Evolutionary conservation across 2,113 vertebrate species (phyloP).

Genomic region (Pelobates fuscus): DNA sequence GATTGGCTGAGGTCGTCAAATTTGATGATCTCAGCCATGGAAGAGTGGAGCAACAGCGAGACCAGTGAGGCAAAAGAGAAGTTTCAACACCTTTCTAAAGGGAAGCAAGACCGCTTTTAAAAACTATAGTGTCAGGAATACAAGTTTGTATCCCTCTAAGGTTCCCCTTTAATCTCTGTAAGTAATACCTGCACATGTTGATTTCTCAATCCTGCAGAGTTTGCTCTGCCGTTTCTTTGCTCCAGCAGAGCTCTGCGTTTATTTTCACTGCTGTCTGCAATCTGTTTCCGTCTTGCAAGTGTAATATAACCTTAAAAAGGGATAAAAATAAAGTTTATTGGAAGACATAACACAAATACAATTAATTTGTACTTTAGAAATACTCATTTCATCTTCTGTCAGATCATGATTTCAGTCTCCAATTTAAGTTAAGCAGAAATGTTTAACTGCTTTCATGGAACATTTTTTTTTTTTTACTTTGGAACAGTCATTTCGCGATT

Average conservation of each 20-base stretch:
- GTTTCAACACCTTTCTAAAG: too few species aligned
- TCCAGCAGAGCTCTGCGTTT: conserved; percentile 63
- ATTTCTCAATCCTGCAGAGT: conserved; percentile 59
- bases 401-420: not conserved
- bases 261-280: conserved; percentile 57
- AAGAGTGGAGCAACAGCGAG: too few species aligned
- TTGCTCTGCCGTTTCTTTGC: conserved; percentile 61
- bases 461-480: not conserved
- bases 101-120: too few species aligned
- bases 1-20: too few species aligned
- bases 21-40: too few species aligned
- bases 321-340: conserved; percentile 32
- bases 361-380: not conserved
- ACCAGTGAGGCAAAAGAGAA: too few species aligned
- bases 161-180: too few species aligned
- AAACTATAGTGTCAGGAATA: too few species aligned
- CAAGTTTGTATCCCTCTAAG: too few species aligned
- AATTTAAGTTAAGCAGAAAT: not conserved
- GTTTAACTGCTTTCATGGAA: conserved; percentile 8
- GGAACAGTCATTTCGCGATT: not conserved
- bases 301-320: conserved; percentile 59
- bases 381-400: not conserved
- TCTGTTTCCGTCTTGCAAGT: conserved; percentile 61
- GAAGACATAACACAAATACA: conserved; percentile 23
- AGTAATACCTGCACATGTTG: conserved; percentile 68